Base-by-base conservation (phyloP, 2,797 vertebrate genomes). In the Fistularia tabacaria region DNA sequence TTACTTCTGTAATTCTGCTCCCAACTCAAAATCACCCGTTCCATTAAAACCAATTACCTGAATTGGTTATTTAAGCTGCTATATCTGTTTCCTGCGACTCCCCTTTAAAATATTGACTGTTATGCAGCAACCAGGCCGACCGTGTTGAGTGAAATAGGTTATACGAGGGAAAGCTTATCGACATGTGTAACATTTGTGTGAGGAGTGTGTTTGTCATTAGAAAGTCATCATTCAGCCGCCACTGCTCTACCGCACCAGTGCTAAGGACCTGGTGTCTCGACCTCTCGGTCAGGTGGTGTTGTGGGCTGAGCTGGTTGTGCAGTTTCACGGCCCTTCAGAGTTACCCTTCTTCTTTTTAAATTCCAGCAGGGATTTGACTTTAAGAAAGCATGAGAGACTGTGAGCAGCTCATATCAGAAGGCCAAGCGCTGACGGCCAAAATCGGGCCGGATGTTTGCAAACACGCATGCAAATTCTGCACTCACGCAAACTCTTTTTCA, bases 151-250 rank as follows among this genome's bases (percentile, higher is more conserved):
- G n/a, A 73, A 81, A 74, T 45, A 58, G 66, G 43, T 60, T 62
- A 51, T 39, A 40, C 6, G 56, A 69, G 66, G 63, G 62, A 57
- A 77, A 48, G 14, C 39, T n/a, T 68, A 86, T 85, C 77, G 82
- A 84, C 71, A 78, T 78, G 71, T 64, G 56, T 81, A 80, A 73
- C 85, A 80, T 86, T 75, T 78, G 69, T 79, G 74, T 78, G 75
- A 83, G 66, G 69, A 66, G 79, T 50, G 56, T 45, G 69, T 51
- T 49, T 44, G 77, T 82, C 82, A 84, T 87, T 89, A 87, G 80
- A 7, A 57, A 76, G 79, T 68, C 73, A 65, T 81, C 67, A 74
- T 60, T 81, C 54, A 63, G 66, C 61, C 66, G n/a, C 64, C 37
- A 50, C 65, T 65, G 43, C 37, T 65, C 77, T 80, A 79, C 89